Evolutionary conservation across 1,140 invertebrate species (phyloP).

Genomic region (Calliphora vicina): DNA sequence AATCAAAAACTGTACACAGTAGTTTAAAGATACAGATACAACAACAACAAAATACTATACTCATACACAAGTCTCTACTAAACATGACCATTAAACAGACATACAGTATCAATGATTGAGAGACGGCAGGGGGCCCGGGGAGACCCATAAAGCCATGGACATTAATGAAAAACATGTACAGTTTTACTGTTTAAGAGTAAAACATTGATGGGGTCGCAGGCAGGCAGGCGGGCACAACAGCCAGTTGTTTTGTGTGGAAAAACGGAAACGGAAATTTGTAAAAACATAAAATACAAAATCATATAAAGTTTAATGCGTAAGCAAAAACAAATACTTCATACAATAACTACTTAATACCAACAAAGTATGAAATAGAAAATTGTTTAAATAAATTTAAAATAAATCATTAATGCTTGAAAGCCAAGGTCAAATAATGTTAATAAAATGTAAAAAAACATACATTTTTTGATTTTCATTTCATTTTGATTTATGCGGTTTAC

Average conservation of each 20-base stretch:
- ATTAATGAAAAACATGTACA: too few relatives aligned
- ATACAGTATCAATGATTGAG: too few relatives aligned
- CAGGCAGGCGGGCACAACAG: background rate
- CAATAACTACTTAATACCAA: too few relatives aligned
- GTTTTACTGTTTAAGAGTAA: too few relatives aligned
- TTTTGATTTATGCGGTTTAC: too few relatives aligned
- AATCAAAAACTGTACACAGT: background rate
- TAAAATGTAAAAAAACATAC: background rate
- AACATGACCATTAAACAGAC: too few relatives aligned
- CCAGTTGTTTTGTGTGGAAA: background rate
- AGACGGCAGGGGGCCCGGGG: too few relatives aligned
- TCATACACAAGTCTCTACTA: background rate
- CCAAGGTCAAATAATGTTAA: background rate
- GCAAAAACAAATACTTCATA: background rate
- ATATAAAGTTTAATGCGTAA: background rate
- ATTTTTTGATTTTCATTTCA: too few relatives aligned
- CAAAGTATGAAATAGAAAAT: background rate
- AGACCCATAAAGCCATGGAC: too few relatives aligned
- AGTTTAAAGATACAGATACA: background rate
- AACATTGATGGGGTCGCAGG: too few relatives aligned
- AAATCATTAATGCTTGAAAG: slow-evolving; percentile 13
- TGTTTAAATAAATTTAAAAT: background rate
- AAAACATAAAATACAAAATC: background rate
- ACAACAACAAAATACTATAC: background rate
- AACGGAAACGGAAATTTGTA: slow-evolving; percentile 9